These are phyloP conservation scores for Elmis aenea DNA, from an alignment of 2,888 invertebrate genomes.

Conservation along the genomic window DNA sequence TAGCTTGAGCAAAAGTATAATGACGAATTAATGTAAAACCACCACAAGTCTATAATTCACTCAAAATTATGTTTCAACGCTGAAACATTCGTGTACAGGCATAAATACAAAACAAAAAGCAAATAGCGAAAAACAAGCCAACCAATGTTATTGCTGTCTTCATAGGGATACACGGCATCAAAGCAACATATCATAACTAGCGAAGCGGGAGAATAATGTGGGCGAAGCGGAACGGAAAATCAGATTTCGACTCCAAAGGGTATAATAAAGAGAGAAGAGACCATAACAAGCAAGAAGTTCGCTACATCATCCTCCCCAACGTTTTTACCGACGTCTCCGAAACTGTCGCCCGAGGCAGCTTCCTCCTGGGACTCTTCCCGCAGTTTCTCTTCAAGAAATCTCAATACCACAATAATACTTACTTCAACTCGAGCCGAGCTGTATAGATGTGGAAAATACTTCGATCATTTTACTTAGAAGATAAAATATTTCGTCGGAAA, in stretches of 20 bases:
- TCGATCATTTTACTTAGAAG: no score
- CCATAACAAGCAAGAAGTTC: slow-evolving; percentile 32
- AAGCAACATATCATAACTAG: slow-evolving; percentile 27
- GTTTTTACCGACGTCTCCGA: slow-evolving; percentile 26
- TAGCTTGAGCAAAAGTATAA: no score
- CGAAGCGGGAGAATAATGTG: slow-evolving; percentile 27
- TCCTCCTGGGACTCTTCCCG: slow-evolving; percentile 14
- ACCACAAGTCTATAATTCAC: no score
- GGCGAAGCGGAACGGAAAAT: slow-evolving; percentile 34
- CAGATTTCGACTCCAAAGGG: slow-evolving; percentile 34
- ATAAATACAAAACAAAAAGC: no score
- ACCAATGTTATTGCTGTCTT: slow-evolving; percentile 10
- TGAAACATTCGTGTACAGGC: no score
- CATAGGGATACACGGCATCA: slow-evolving; percentile 16
- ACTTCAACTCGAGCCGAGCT: no score
- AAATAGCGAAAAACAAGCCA: slow-evolving; percentile 6
- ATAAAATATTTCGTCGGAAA: no score
- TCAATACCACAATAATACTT: slow-evolving; percentile 4
- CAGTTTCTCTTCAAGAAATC: slow-evolving; percentile 9
- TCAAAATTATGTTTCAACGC: no score
- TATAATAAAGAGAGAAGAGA: slow-evolving; percentile 34
- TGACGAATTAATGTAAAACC: no score
- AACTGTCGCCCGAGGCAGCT: slow-evolving; percentile 25
- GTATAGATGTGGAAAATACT: no score
- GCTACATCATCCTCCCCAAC: slow-evolving; percentile 25